Percentiles rank a stretch among this genome's conserved stretches.
Conservation (phyloP, 2,113 vertebrate genomes). For the Phocoena sinus region DNA sequence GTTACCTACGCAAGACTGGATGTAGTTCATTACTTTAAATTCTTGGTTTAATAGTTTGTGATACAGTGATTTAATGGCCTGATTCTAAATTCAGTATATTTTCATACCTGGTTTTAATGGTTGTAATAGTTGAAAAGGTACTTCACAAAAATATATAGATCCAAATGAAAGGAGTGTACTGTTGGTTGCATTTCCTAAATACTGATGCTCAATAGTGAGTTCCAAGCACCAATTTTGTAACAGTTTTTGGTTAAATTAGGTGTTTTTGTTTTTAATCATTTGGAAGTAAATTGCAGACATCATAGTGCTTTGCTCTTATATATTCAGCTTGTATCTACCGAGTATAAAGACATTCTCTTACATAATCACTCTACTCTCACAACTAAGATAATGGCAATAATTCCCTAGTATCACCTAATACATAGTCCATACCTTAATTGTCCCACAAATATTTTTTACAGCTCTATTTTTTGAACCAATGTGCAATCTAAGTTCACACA, state of each 20-base stretch:
- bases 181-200: background rate
- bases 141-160: background rate
- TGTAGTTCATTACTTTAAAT: slow-evolving; percentile 6
- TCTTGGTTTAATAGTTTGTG: slow-evolving; percentile 13
- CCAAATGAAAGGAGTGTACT: background rate
- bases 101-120: background rate
- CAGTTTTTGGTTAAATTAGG: background rate
- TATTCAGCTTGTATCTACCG: background rate
- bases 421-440: background rate
- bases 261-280: slow-evolving; percentile 12
- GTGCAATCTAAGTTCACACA: background rate
- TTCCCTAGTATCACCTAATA: background rate
- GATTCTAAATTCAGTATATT: slow-evolving; percentile 1
- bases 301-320: background rate
- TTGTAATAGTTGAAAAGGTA: background rate
- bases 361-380: background rate
- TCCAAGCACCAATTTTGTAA: background rate
- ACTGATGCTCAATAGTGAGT: background rate
- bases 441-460: background rate
- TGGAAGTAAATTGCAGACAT: background rate
- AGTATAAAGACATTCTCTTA: background rate
- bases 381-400: background rate
- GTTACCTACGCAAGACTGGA: background rate
- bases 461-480: background rate
- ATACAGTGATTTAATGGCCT: background rate